Conservation (phyloP, 2,113 vertebrate genomes). For the Limnothrissa miodon region DNA sequence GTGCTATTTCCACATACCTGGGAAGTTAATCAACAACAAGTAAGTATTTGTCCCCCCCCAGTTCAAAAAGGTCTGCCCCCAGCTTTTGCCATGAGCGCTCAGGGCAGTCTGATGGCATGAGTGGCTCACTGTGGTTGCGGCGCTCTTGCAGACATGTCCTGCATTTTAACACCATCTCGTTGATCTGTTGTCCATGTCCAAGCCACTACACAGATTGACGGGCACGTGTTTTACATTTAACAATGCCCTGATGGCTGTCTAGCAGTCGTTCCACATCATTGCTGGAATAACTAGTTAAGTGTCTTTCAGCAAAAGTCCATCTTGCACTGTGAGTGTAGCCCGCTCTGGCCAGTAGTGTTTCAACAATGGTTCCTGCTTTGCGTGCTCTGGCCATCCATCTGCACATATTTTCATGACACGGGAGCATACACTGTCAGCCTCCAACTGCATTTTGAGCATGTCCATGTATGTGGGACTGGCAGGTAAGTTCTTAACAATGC, state of each 20-base stretch:
- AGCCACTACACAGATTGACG: conserved; percentile 9
- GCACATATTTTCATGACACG: not conserved
- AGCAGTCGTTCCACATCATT: conserved; percentile 32
- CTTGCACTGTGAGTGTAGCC: conserved; percentile 11
- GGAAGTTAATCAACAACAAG: too few relatives aligned
- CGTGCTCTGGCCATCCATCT: not conserved
- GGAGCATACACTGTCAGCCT: conserved; percentile 10
- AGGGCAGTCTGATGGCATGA: conserved; percentile 18
- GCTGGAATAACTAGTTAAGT: conserved; percentile 24
- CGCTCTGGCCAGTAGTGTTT: conserved; percentile 24
- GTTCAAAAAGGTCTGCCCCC: conserved; percentile 35
- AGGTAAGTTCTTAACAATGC: not conserved
- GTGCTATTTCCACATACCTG: conserved; percentile 22
- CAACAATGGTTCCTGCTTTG: not conserved
- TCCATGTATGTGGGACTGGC: conserved; percentile 7
- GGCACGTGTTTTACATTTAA: conserved; percentile 23
- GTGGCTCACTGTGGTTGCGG: conserved; percentile 1
- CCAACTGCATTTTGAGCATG: conserved; percentile 17
- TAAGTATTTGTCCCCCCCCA: too few relatives aligned
- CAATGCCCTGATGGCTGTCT: conserved; percentile 23
- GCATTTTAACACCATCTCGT: not conserved
- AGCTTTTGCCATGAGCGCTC: conserved; percentile 23
- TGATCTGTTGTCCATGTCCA: not conserved
- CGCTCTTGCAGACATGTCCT: conserved; percentile 8
- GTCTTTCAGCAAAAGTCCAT: conserved; percentile 29